phyloP scores from a whole-genome alignment of 2,888 invertebrate genomes.

The Pachydiplax longipennis region DNA sequence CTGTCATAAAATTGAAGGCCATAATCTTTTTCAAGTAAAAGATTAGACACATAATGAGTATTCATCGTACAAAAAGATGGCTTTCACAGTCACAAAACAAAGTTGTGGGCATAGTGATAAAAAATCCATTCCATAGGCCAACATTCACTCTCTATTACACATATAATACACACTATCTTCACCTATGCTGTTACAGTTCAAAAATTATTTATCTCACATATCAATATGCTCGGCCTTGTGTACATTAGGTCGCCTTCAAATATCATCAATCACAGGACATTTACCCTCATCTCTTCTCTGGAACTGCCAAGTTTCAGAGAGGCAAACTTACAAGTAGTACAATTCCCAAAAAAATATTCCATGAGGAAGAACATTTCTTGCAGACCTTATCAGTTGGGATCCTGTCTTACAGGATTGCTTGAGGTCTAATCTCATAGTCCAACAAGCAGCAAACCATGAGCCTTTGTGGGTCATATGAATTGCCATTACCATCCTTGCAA shows the following conservation, averaged over 20 bases:
- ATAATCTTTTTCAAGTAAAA: not conserved
- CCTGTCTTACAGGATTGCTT: not conserved
- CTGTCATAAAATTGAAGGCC: not conserved
- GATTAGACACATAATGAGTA: not conserved
- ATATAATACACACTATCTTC: not conserved
- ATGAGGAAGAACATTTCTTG: conserved; percentile 23
- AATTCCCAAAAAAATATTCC: not conserved
- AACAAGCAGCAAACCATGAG: not conserved
- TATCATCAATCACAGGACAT: conserved; percentile 23
- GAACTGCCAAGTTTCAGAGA: not conserved
- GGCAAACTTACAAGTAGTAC: not conserved
- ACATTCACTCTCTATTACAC: conserved; percentile 4
- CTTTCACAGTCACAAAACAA: not conserved
- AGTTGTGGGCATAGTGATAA: not conserved
- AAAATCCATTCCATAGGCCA: not conserved
- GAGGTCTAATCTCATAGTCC: not conserved
- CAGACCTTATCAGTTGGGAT: not conserved
- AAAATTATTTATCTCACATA: not conserved
- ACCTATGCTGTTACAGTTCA: not conserved
- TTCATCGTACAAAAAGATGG: conserved; percentile 5
- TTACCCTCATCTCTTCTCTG: not conserved
- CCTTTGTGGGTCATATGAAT: not conserved
- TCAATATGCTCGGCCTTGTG: not conserved
- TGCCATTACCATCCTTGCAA: not conserved
- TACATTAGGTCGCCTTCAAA: not conserved